Conservation (phyloP, 2,888 invertebrate species). For the Geophilus truncorum region DNA sequence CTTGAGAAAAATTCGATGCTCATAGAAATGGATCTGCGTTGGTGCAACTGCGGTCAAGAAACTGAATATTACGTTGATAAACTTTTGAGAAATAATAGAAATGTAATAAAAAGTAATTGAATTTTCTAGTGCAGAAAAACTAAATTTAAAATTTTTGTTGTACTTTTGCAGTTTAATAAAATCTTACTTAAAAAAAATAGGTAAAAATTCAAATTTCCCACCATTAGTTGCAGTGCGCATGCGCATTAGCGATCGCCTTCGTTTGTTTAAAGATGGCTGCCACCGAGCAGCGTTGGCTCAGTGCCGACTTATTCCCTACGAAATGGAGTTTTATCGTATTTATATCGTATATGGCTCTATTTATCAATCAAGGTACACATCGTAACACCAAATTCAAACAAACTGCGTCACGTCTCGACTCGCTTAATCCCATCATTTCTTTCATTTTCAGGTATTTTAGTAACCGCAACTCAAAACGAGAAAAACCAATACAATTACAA, state of each 20-base stretch:
- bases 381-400: no score
- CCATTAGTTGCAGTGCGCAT: no score
- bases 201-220: no score
- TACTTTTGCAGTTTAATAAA: no score
- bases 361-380: conserved; percentile 80
- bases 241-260: no score
- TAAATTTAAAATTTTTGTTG: no score
- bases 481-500: conserved; percentile 80
- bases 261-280: conserved; percentile 18
- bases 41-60: neutral
- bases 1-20: neutral
- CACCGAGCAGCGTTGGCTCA: conserved; percentile 34
- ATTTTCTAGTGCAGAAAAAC: no score
- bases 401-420: no score
- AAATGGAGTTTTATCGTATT: conserved; percentile 74
- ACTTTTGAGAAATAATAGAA: neutral
- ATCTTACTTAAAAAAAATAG: no score
- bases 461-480: conserved; percentile 79
- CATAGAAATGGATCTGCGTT: neutral
- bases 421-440: no score
- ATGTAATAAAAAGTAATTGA: neutral
- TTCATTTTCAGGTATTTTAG: conserved; percentile 70
- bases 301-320: conserved; percentile 71
- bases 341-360: conserved; percentile 76
- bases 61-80: conserved; percentile 4